A percentile compares a stretch with the other conserved stretches of the same genome.
Conservation (phyloP, 2,888 invertebrate genomes). For the Noctua pronuba region DNA sequence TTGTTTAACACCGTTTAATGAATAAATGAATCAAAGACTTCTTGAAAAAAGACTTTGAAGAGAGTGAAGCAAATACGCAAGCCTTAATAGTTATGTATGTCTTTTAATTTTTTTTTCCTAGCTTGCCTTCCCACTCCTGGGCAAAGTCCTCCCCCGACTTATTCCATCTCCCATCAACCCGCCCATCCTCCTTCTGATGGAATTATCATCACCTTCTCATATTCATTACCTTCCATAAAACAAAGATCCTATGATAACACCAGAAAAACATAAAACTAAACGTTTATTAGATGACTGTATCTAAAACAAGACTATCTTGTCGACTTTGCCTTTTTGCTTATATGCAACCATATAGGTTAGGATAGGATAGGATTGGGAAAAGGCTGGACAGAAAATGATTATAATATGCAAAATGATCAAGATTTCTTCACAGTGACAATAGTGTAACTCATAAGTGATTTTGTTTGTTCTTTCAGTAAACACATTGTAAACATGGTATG, state of each 20-base stretch:
- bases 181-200: no score
- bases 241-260: neutral
- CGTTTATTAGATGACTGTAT: neutral
- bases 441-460: neutral
- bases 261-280: neutral
- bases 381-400: neutral
- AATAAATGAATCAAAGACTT: neutral
- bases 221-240: neutral
- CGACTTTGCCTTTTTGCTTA: neutral
- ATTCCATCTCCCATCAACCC: no score
- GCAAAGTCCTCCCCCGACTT: no score
- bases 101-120: no score
- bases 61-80: neutral
- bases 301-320: neutral
- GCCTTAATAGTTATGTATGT: neutral
- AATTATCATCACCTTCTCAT: no score
- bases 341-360: neutral
- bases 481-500: neutral
- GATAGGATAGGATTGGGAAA: neutral
- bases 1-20: neutral
- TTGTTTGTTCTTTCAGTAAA: conserved; percentile 1
- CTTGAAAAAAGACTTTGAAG: neutral
- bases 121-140: no score
- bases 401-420: neutral
- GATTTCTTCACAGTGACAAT: neutral